These are phyloP conservation scores for Lasioglossum morio DNA, from an alignment of 2,888 invertebrate genomes.

Conservation along the genomic window DNA sequence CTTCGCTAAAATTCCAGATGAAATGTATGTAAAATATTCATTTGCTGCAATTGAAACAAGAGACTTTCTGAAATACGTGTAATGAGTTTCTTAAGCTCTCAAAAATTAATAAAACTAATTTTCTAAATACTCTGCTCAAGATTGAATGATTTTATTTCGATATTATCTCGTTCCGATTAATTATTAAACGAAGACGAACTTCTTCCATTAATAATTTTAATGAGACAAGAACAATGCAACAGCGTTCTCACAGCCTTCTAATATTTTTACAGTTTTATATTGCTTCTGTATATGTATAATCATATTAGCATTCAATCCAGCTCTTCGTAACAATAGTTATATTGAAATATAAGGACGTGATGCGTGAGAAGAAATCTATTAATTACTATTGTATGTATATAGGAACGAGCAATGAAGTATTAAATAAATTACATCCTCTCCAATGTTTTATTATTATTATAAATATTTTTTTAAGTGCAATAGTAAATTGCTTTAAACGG, in stretches of 20 bases:
- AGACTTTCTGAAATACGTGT: background rate
- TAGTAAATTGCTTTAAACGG: background rate
- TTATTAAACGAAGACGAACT: background rate
- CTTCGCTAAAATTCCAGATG: background rate
- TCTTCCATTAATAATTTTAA: background rate
- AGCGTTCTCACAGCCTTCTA: background rate
- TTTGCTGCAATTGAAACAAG: background rate
- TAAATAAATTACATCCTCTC: background rate
- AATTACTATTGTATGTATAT: background rate
- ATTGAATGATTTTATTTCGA: background rate
- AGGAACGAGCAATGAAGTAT: background rate
- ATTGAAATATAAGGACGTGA: background rate
- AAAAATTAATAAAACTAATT: background rate
- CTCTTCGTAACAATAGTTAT: background rate
- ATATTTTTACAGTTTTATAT: background rate
- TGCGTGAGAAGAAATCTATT: constrained; percentile 6
- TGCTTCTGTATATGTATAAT: background rate
- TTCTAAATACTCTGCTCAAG: background rate
- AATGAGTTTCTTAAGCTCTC: background rate
- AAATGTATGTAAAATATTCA: background rate
- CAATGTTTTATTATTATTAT: background rate
- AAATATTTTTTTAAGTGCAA: background rate
- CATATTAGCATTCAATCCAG: constrained; percentile 1
- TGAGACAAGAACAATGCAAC: background rate
- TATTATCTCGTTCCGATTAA: background rate